Evolutionary conservation across 2,888 invertebrate genomes (phyloP), one percentile per base, ranked within the genome.

Genomic region (Lasioglossum calceatum): DNA sequence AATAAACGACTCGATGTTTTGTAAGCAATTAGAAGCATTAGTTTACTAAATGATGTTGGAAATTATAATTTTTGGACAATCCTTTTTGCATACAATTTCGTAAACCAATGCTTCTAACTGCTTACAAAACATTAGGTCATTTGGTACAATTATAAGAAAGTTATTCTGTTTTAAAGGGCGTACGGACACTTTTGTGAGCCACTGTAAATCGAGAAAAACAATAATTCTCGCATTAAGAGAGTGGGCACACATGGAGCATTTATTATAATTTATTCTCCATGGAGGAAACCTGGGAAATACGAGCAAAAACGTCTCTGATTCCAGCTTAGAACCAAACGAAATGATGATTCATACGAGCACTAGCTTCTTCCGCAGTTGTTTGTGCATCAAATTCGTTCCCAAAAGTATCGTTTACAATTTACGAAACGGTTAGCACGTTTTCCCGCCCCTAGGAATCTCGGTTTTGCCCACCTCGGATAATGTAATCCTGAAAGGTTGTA

Each of bases 401-500:
- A 32, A 7, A 75, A 42, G 50, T 44, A 42, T n/a, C 50, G 36
- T 36, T n/a, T 39, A 14, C 61, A 23, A 32, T 76, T 58, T 32
- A 23, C 42, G 70, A n/a, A 58, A 23, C 73, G 54, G 27, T 42
- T 39, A 16, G 73, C 4, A 4, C 14, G 36, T 4, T 39, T 39
- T 70, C 23, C 23, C 36, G 4, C 23, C 3, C 23, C 36, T 23
- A 23, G 36, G 23, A 50, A 85, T 79, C 50, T 73, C 36, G 12
- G 85, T 83, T 27, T 12, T 75, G 4, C 39, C n/a, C 27, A 10
- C 23, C 27, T 8, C 67, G 47, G 42, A 64, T 58, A 85, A 77
- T 47, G 79, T 79, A 84, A 85, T 85, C 73, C 58, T 32, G 39
- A 84, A 79, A 77, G 85, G 77, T 77, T 84, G 85, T 84, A 84